These are phyloP conservation scores for Drosophila emarginata DNA, from an alignment of 2,888 invertebrate species.

Conservation along the genomic window DNA sequence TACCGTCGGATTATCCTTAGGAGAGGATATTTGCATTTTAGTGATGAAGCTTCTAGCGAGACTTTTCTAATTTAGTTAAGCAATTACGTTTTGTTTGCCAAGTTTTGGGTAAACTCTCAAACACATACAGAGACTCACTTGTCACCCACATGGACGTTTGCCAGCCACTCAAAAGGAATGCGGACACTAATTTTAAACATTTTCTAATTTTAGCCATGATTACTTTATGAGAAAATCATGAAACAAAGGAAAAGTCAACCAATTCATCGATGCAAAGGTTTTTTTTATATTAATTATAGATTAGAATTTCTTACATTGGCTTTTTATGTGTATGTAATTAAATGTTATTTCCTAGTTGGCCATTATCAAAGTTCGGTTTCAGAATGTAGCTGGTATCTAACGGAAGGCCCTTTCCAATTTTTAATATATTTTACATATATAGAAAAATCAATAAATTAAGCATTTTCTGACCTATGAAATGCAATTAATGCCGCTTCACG, in stretches of 20 bases:
- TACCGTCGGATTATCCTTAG: constrained; percentile 18
- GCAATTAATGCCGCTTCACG: constrained; percentile 9
- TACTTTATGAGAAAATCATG: too few relatives aligned
- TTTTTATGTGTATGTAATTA: too few relatives aligned
- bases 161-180: neutral
- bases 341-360: neutral
- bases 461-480: constrained; percentile 19
- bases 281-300: neutral
- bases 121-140: neutral
- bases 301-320: too few relatives aligned
- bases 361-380: neutral
- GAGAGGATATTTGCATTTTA: constrained; percentile 6
- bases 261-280: neutral
- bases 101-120: neutral
- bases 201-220: neutral
- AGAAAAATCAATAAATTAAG: constrained; percentile 54
- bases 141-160: neutral
- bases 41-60: constrained; percentile 7
- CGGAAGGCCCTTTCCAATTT: neutral
- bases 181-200: neutral
- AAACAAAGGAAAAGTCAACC: neutral
- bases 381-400: neutral
- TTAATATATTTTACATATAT: constrained; percentile 21
- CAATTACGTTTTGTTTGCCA: constrained; percentile 13
- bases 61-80: constrained; percentile 16